Evolutionary conservation across 37 sponge, comb jelly and placozoan species (phyloP).

Genomic region (Spongia lamella): DNA sequence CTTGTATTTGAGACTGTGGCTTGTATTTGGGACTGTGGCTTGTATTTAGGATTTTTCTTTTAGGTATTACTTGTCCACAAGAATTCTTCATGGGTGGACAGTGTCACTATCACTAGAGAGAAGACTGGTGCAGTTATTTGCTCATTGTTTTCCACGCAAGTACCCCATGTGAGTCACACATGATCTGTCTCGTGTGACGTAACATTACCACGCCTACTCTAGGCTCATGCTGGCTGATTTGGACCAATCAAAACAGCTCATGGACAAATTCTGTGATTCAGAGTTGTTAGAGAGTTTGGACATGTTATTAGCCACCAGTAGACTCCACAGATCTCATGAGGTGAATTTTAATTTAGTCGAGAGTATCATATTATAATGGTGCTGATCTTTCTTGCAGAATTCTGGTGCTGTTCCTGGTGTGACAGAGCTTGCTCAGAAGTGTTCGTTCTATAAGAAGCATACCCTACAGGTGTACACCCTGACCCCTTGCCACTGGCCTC

Average conservation of each 20-base stretch:
- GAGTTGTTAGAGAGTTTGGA: slow-evolving; percentile 65
- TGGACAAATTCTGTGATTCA: slow-evolving; percentile 60
- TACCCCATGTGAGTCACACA: slow-evolving; percentile 44
- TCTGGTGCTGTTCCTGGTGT: slow-evolving; percentile 20
- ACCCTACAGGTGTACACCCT: slow-evolving; percentile 40
- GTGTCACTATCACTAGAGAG: slow-evolving; percentile 55
- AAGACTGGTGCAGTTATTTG: slow-evolving; percentile 30
- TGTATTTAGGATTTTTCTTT: neutral
- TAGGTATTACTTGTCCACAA: slow-evolving; percentile 43
- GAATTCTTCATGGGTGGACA: slow-evolving; percentile 50
- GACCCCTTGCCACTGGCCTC: slow-evolving; percentile 67
- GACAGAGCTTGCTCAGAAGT: slow-evolving; percentile 34
- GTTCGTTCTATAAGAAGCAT: slow-evolving; percentile 34
- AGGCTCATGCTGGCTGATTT: slow-evolving; percentile 74
- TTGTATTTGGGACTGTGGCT: neutral
- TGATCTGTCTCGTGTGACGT: neutral
- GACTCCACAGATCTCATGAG: neutral
- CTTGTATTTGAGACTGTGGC: neutral
- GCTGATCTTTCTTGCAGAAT: neutral
- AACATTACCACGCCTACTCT: neutral
- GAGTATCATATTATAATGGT: neutral
- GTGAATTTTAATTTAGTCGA: too few species aligned
- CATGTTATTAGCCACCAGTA: slow-evolving; percentile 16
- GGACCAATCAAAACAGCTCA: slow-evolving; percentile 39
- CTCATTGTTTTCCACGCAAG: slow-evolving; percentile 68